Conservation (phyloP, 2,888 invertebrate species). For the Thereva unica region DNA sequence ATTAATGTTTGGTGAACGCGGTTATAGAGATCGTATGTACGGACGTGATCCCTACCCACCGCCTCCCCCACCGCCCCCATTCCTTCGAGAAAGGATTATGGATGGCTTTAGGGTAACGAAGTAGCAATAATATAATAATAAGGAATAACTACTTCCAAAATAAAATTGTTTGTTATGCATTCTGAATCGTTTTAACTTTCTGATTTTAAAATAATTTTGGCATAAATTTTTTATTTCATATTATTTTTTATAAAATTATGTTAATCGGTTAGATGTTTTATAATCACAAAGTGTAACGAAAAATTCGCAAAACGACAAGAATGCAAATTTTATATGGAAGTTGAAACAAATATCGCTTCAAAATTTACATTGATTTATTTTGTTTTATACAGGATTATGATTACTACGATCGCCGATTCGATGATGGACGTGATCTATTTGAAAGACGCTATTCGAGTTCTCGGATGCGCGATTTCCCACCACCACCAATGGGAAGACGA, state of each 20-base stretch:
- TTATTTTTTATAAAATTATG: constrained; percentile 49
- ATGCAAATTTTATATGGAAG: constrained; percentile 10
- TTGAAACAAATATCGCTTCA: background rate
- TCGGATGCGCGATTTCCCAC: constrained; percentile 63
- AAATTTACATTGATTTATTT: background rate
- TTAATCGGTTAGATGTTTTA: too few relatives aligned
- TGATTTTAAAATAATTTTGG: constrained; percentile 33
- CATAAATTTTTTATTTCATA: constrained; percentile 41
- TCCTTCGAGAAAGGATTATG: constrained; percentile 90
- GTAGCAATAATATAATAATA: too few relatives aligned
- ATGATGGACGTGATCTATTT: constrained; percentile 78
- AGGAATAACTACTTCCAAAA: too few relatives aligned
- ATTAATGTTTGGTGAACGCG: constrained; percentile 78
- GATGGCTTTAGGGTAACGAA: constrained; percentile 80
- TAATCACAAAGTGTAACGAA: too few relatives aligned
- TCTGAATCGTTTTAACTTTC: too few relatives aligned
- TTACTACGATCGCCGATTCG: constrained; percentile 81
- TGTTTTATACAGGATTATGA: constrained; percentile 60
- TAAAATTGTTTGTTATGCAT: too few relatives aligned
- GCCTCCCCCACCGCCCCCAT: constrained; percentile 85
- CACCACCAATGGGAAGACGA: constrained; percentile 73
- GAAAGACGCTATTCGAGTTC: constrained; percentile 73
- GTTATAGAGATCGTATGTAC: constrained; percentile 85
- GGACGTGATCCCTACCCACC: constrained; percentile 89
- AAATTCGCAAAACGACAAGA: background rate